Conservation (phyloP, 2,797 vertebrate species). For the Naso thynnoides region DNA sequence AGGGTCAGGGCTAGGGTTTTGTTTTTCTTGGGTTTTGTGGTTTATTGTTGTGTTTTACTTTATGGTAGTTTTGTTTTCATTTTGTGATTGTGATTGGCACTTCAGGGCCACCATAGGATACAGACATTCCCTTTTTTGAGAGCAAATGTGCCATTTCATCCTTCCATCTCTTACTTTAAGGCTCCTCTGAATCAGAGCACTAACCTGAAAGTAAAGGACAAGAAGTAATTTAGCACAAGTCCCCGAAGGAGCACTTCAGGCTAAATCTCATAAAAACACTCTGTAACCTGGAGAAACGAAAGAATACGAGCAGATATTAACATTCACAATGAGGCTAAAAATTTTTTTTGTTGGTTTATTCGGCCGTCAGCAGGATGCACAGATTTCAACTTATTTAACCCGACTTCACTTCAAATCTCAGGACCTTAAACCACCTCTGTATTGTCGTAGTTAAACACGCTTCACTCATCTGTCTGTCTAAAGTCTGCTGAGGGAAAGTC, state of each 20-base stretch:
- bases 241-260: conserved; percentile 6
- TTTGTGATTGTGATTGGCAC: too few species aligned
- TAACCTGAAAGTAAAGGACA: not conserved
- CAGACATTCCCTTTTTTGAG: conserved; percentile 5
- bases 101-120: too few species aligned
- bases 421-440: conserved; percentile 4
- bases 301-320: conserved; percentile 10
- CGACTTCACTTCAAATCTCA: not conserved
- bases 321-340: conserved; percentile 12
- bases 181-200: conserved; percentile 14
- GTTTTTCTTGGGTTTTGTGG: too few species aligned
- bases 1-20: too few species aligned
- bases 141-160: conserved; percentile 1
- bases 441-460: not conserved
- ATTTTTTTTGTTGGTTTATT: conserved; percentile 1
- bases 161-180: not conserved
- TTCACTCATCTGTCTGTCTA: not conserved
- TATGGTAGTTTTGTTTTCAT: too few species aligned
- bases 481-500: conserved; percentile 6
- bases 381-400: conserved; percentile 11
- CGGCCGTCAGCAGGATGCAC: too few species aligned
- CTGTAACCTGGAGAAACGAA: conserved; percentile 1
- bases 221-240: not conserved
- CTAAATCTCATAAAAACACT: conserved; percentile 15
- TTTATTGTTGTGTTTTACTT: too few species aligned